Conservation (phyloP, 1,140 invertebrate genomes). For the Drosophila nigromelanica region DNA sequence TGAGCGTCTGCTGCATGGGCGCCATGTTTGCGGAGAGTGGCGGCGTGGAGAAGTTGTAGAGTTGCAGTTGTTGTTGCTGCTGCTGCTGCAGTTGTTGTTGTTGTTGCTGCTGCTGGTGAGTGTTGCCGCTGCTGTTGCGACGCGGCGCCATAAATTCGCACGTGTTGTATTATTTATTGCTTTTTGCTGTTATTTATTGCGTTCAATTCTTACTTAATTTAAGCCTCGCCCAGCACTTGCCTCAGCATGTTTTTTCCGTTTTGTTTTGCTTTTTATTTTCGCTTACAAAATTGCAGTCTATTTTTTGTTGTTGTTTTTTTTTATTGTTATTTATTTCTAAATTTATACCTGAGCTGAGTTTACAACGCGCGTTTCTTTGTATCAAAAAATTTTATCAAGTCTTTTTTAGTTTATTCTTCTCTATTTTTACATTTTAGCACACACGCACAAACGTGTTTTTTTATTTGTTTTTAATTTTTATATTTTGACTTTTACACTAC, state of each 20-base stretch:
- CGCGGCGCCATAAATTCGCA: conserved; percentile 78
- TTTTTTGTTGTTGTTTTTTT: conserved; percentile 2
- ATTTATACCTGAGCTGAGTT: conserved; percentile 51
- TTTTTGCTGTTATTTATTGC: conserved; percentile 14
- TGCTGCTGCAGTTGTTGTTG: no score
- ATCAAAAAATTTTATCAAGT: conserved; percentile 37
- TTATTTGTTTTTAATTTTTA: conserved; percentile 21
- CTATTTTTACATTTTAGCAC: conserved; percentile 21
- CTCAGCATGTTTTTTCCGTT: conserved; percentile 9
- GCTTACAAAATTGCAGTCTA: conserved; percentile 23
- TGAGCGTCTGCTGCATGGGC: conserved; percentile 65
- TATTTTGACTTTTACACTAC: conserved; percentile 21
- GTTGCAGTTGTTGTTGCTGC: no score
- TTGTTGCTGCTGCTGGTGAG: no score
- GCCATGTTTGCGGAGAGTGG: conserved; percentile 47
- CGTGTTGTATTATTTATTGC: conserved; percentile 7
- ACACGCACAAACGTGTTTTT: conserved; percentile 23
- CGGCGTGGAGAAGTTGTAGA: conserved; percentile 35
- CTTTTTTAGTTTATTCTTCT: conserved; percentile 4
- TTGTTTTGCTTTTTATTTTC: conserved; percentile 4
- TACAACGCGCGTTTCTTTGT: conserved; percentile 47
- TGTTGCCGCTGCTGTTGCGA: conserved; percentile 38
- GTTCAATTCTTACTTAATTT: not conserved
- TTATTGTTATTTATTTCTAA: conserved; percentile 28
- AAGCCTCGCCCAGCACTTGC: conserved; percentile 5